A percentile compares a stretch with the other conserved stretches of the same genome.
These are phyloP conservation scores for Phyllotreta cruciferae DNA, from an alignment of 2,888 invertebrate genomes.

Conservation along the genomic window DNA sequence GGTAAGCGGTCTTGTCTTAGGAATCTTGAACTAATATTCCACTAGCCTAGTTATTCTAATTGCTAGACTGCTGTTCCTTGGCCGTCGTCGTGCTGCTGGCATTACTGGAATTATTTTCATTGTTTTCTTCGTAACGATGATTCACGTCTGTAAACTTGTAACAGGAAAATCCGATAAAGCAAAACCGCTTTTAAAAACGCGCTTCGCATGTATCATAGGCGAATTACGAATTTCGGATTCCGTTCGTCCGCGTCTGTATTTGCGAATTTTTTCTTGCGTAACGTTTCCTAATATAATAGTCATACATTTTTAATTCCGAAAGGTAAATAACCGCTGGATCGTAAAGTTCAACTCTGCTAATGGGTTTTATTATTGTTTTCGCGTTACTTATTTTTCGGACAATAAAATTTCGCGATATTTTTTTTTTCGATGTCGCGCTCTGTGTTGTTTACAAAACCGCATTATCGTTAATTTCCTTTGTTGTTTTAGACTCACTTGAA, in stretches of 20 bases:
- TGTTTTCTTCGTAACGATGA: constrained; percentile 38
- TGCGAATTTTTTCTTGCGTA: constrained; percentile 10
- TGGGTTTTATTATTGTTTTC: not conserved
- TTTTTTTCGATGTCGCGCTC: constrained; percentile 16
- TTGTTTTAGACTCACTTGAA: constrained; percentile 17
- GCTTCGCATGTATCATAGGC: too few relatives aligned
- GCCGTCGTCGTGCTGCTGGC: constrained; percentile 11
- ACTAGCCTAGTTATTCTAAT: constrained; percentile 56
- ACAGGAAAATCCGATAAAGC: constrained; percentile 37
- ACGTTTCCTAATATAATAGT: constrained; percentile 10
- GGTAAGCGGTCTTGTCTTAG: too few relatives aligned
- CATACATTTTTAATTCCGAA: constrained; percentile 13
- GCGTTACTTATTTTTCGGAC: constrained; percentile 12
- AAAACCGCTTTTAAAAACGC: constrained; percentile 7
- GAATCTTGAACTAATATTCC: constrained; percentile 52
- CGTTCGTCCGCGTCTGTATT: too few relatives aligned
- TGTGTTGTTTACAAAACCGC: constrained; percentile 20
- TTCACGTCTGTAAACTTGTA: constrained; percentile 35
- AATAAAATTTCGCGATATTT: constrained; percentile 18
- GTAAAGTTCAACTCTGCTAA: constrained; percentile 5
- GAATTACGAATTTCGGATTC: too few relatives aligned
- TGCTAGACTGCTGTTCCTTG: constrained; percentile 27
- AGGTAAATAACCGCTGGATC: constrained; percentile 14
- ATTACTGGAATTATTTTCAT: constrained; percentile 31
- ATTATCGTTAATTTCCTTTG: constrained; percentile 25